Conservation (phyloP, 2,797 vertebrate genomes). For the Microctenopoma stevenorrisi region DNA sequence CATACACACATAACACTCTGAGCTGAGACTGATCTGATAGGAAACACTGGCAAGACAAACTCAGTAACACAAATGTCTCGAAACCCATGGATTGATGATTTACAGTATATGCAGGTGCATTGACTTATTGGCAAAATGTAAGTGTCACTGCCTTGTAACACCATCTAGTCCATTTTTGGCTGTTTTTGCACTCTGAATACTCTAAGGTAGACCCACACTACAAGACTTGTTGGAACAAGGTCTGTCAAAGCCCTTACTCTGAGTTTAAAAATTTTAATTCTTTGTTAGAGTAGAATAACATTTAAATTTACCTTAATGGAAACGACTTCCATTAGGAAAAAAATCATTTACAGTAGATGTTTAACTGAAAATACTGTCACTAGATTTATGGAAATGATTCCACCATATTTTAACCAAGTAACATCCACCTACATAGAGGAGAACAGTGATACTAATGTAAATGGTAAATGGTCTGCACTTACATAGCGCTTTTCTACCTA, state of each 20-base stretch:
- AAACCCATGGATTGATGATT: slow-evolving; percentile 66
- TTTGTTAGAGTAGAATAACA: too few relatives aligned
- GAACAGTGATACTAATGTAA: too few relatives aligned
- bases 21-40: slow-evolving; percentile 51
- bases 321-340: too few relatives aligned
- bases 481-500: too few relatives aligned
- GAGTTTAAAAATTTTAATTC: too few relatives aligned
- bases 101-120: slow-evolving; percentile 66
- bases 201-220: slow-evolving; percentile 15
- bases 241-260: slow-evolving; percentile 16
- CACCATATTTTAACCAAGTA: too few relatives aligned
- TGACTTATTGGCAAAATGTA: slow-evolving; percentile 50
- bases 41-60: slow-evolving; percentile 50
- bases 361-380: too few relatives aligned
- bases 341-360: too few relatives aligned
- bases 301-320: too few relatives aligned
- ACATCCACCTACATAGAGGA: too few relatives aligned
- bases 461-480: too few relatives aligned
- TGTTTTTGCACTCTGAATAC: slow-evolving; percentile 36
- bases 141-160: slow-evolving; percentile 58
- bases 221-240: not conserved
- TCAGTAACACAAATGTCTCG: slow-evolving; percentile 74
- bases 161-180: slow-evolving; percentile 54
- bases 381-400: too few relatives aligned
- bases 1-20: slow-evolving; percentile 30